Percentiles rank a stretch among this genome's conserved stretches.
Evolutionary conservation across 2,113 vertebrate genomes (phyloP).

Genomic region (Otocyon megalotis): DNA sequence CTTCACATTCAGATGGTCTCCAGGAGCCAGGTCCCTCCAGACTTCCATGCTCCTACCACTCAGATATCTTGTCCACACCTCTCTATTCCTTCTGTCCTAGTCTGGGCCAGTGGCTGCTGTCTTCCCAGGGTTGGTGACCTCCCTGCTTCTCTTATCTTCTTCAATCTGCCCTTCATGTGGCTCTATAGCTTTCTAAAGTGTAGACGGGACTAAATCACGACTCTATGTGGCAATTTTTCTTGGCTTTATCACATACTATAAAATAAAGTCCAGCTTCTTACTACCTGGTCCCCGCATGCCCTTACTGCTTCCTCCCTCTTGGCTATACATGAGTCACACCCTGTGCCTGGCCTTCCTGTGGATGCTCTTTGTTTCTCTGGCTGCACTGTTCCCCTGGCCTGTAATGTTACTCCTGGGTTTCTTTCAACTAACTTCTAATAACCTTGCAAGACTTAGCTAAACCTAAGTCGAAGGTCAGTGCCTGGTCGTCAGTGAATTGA

Average conservation of each 20-base stretch:
- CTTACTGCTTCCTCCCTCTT: background rate
- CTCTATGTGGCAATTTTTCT: background rate
- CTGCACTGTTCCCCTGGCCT: background rate
- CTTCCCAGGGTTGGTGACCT: background rate
- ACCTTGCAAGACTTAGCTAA: background rate
- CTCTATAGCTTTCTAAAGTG: background rate
- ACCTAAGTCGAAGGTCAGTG: background rate
- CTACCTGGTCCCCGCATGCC: background rate
- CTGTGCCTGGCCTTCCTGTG: background rate
- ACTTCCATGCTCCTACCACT: no score
- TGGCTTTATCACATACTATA: background rate
- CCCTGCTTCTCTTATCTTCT: background rate
- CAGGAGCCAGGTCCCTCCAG: background rate
- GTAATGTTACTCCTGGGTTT: background rate
- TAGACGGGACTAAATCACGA: no score
- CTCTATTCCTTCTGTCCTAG: background rate
- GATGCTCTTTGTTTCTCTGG: background rate
- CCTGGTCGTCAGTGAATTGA: background rate
- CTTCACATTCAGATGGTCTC: background rate
- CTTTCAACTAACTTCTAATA: background rate
- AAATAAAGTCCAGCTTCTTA: background rate
- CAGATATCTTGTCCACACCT: background rate
- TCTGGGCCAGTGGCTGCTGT: background rate
- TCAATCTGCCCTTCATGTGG: background rate
- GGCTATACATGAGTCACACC: rapidly evolving